These are phyloP conservation scores for Ascidia mentula DNA, from an alignment of 23 tunicate genomes.

Conservation along the genomic window DNA sequence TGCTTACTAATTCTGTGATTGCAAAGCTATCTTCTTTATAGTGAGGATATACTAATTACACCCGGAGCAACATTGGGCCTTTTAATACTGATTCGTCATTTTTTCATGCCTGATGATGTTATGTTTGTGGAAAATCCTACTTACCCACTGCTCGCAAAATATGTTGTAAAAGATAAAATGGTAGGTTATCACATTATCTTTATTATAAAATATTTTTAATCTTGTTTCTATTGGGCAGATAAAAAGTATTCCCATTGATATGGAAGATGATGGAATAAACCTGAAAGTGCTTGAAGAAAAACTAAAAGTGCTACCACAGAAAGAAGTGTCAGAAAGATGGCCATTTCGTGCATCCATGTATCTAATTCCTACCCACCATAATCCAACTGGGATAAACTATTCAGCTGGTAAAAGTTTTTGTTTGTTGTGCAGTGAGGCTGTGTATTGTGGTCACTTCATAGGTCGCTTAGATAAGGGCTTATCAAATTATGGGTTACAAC, in stretches of 20 bases:
- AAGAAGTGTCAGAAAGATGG: slow-evolving; percentile 8
- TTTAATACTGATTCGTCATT: slow-evolving; percentile 27
- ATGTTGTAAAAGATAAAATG: slow-evolving; percentile 12
- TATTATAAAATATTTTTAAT: too few species aligned
- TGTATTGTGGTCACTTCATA: too few species aligned
- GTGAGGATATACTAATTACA: slow-evolving; percentile 44
- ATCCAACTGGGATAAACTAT: slow-evolving; percentile 65
- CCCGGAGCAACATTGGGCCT: slow-evolving; percentile 68
- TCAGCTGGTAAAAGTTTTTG: too few species aligned
- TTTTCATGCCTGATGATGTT: slow-evolving; percentile 25
- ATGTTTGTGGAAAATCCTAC: slow-evolving; percentile 81
- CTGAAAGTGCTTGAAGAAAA: slow-evolving; percentile 38
- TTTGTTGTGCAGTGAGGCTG: too few species aligned
- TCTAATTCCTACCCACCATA: slow-evolving; percentile 70
- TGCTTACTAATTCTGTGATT: too few species aligned
- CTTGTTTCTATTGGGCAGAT: too few species aligned
- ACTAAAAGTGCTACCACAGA: slow-evolving; percentile 19
- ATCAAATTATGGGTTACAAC: too few species aligned
- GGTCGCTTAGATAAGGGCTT: too few species aligned
- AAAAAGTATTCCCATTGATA: too few species aligned
- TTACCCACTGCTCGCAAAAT: slow-evolving; percentile 39
- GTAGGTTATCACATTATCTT: too few species aligned
- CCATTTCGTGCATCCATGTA: slow-evolving; percentile 73
- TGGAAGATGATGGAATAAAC: slow-evolving; percentile 52
- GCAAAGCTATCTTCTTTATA: too few species aligned